Conservation (phyloP, 2,113 vertebrate species). For the Erpornis zantholeuca region DNA sequence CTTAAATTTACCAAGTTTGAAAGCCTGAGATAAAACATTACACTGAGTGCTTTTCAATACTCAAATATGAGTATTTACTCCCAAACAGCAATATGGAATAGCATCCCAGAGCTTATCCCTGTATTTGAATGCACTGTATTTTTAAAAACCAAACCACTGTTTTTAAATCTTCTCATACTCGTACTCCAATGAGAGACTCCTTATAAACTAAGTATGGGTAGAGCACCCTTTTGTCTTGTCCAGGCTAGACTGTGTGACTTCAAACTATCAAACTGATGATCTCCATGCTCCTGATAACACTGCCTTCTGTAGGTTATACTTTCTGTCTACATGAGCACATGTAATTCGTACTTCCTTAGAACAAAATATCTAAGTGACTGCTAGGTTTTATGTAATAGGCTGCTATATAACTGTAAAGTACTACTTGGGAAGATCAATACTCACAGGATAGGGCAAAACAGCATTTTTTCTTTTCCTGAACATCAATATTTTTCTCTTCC, state of each 20-base stretch:
- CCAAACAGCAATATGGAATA: neutral
- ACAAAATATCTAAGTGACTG: neutral
- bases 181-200: neutral
- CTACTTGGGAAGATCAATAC: neutral
- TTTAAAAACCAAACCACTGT: neutral
- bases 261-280: neutral
- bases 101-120: neutral
- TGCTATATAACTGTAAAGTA: neutral
- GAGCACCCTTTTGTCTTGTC: neutral
- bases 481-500: neutral
- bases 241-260: neutral
- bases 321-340: neutral
- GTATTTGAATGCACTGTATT: neutral
- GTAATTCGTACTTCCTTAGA: neutral
- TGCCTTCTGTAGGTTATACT: neutral
- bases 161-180: neutral
- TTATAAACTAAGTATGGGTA: neutral
- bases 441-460: neutral
- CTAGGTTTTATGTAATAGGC: neutral
- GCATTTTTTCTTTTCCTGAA: neutral
- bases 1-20: neutral
- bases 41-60: neutral
- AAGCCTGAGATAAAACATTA: neutral
- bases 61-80: neutral
- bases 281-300: neutral